Percentiles rank a stretch among this genome's conserved stretches.
phyloP scores from a whole-genome alignment of 2,113 vertebrate genomes.

The Chaetodon auriga region DNA sequence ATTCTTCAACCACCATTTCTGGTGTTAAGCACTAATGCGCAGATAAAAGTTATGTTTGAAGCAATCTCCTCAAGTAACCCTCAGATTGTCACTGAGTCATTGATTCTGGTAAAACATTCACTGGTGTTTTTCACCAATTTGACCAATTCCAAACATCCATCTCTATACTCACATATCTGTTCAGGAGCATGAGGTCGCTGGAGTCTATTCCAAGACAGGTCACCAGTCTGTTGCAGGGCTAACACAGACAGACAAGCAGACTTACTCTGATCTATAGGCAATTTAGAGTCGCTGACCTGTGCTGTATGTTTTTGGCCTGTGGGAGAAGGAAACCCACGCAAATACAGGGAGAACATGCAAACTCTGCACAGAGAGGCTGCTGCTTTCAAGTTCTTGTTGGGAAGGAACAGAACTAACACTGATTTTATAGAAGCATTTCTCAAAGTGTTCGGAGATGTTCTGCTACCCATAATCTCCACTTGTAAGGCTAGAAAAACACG shows the following conservation, averaged over 20 bases:
- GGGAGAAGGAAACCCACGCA: slow-evolving; percentile 15
- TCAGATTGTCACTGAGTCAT: neutral
- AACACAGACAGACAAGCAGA: slow-evolving; percentile 12
- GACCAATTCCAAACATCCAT: neutral
- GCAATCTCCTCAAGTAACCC: neutral
- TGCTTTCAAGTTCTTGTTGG: slow-evolving; percentile 18
- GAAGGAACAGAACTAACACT: slow-evolving; percentile 11
- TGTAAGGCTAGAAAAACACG: neutral
- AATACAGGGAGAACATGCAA: slow-evolving; percentile 21
- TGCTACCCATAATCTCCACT: slow-evolving; percentile 17
- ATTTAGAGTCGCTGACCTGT: slow-evolving; percentile 40
- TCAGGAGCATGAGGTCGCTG: neutral
- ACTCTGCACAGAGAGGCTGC: neutral
- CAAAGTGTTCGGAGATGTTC: neutral
- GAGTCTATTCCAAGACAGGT: slow-evolving; percentile 12
- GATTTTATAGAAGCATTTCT: slow-evolving; percentile 17
- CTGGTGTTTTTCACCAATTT: neutral
- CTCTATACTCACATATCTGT: neutral
- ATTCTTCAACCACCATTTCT: neutral
- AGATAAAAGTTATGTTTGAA: neutral
- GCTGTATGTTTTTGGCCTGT: slow-evolving; percentile 5
- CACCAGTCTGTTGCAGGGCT: neutral
- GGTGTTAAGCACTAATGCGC: neutral
- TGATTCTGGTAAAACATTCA: neutral
- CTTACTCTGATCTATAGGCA: slow-evolving; percentile 29